Percentiles rank a stretch among this genome's conserved stretches.
Evolutionary conservation across 2,113 vertebrate genomes (phyloP).

Genomic region (Poecilia latipinna): DNA sequence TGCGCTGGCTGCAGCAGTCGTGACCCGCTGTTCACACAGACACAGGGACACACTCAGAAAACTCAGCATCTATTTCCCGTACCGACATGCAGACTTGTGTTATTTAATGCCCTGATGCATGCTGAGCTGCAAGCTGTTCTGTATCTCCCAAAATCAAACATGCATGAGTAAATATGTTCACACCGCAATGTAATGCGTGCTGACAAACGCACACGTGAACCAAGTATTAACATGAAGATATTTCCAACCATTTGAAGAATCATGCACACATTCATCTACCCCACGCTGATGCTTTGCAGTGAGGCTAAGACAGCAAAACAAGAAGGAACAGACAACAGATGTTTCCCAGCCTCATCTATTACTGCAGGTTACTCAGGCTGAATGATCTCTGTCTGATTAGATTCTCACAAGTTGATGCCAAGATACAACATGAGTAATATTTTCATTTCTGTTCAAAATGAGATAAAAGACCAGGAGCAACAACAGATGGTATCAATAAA

Average conservation of each 20-base stretch:
- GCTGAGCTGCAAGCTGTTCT: constrained; percentile 24
- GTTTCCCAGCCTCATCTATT: background rate
- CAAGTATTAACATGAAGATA: constrained; percentile 7
- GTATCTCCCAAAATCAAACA: constrained; percentile 8
- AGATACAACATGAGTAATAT: background rate
- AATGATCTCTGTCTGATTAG: constrained; percentile 4
- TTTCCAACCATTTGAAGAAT: constrained; percentile 13
- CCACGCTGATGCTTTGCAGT: background rate
- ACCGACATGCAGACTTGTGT: background rate
- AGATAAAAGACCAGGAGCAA: constrained; percentile 20
- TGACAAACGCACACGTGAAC: constrained; percentile 10
- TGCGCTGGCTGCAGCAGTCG: constrained; percentile 95
- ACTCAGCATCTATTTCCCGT: background rate
- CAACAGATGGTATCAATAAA: constrained; percentile 7
- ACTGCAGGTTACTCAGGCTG: background rate
- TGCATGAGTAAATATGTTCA: constrained; percentile 15
- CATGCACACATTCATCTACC: background rate
- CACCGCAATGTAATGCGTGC: background rate
- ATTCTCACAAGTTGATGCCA: constrained; percentile 7
- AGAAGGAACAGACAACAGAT: background rate
- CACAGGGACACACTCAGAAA: constrained; percentile 9
- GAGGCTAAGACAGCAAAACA: background rate
- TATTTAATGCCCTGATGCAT: constrained; percentile 28
- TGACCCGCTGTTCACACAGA: constrained; percentile 83
- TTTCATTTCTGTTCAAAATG: constrained; percentile 39